Evolutionary conservation across 2,797 vertebrate genomes (phyloP).

Genomic region (Cetoscarus ocellatus): DNA sequence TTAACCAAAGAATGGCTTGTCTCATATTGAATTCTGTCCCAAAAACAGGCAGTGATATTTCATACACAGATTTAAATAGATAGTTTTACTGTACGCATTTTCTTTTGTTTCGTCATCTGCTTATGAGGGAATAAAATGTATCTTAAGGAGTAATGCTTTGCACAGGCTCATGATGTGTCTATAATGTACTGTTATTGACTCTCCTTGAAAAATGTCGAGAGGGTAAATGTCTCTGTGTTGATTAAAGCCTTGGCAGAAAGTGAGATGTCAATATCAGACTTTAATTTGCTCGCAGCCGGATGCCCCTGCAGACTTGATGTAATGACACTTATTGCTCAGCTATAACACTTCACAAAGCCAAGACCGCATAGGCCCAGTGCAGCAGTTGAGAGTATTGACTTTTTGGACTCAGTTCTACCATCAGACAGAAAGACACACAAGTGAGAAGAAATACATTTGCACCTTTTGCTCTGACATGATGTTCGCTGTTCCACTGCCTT

Average conservation of each 20-base stretch:
- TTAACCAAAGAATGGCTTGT: too few relatives aligned
- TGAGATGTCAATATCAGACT: constrained; percentile 3
- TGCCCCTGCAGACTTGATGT: constrained; percentile 1
- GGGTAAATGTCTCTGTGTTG: neutral
- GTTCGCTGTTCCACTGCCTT: neutral
- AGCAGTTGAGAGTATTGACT: constrained; percentile 7
- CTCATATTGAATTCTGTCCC: too few relatives aligned
- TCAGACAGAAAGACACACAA: neutral
- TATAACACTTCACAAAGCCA: constrained; percentile 11
- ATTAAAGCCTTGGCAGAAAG: constrained; percentile 1
- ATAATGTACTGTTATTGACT: neutral
- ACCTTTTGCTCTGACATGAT: constrained; percentile 2
- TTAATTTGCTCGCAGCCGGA: constrained; percentile 1
- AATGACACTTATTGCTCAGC: constrained; percentile 18
- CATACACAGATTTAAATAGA: too few relatives aligned
- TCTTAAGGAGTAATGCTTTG: neutral
- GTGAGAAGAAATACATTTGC: constrained; percentile 11
- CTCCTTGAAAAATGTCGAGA: neutral
- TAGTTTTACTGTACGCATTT: too few relatives aligned
- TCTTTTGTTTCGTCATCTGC: too few relatives aligned
- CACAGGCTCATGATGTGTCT: neutral
- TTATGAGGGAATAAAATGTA: constrained; percentile 2
- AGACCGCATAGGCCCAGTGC: constrained; percentile 6
- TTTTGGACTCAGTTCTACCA: constrained; percentile 9
- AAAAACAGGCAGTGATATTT: too few relatives aligned